Evolutionary conservation across 2,888 invertebrate genomes (phyloP).

Genomic region (Heliconius hortense): DNA sequence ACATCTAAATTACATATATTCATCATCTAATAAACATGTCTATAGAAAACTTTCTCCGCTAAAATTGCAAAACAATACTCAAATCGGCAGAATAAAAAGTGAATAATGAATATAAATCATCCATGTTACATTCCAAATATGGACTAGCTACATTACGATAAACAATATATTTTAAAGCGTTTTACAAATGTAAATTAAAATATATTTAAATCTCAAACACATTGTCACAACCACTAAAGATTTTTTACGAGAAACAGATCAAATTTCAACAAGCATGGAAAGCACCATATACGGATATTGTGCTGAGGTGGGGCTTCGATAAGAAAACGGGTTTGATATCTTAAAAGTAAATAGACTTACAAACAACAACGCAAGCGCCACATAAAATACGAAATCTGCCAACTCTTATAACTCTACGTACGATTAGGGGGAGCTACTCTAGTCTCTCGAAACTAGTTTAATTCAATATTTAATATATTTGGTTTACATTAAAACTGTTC

Average conservation of each 20-base stretch:
- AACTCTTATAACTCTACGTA: constrained; percentile 43
- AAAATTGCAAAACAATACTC: constrained; percentile 41
- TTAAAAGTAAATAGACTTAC: constrained; percentile 34
- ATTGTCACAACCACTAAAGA: constrained; percentile 73
- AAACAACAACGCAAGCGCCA: constrained; percentile 44
- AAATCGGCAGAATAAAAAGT: constrained; percentile 38
- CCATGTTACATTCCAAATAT: constrained; percentile 37
- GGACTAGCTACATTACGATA: constrained; percentile 64
- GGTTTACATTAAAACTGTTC: constrained; percentile 53
- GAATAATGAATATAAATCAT: constrained; percentile 24
- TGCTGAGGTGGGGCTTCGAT: constrained; percentile 61
- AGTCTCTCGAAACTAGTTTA: constrained; percentile 44
- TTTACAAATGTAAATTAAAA: constrained; percentile 55
- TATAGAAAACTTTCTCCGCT: constrained; percentile 40
- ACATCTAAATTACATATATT: constrained; percentile 53
- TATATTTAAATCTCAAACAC: constrained; percentile 62
- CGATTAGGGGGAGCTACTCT: constrained; percentile 47
- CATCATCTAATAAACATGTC: constrained; percentile 45
- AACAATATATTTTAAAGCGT: constrained; percentile 51
- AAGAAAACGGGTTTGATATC: constrained; percentile 32
- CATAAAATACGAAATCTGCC: constrained; percentile 47
- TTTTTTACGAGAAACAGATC: constrained; percentile 53
- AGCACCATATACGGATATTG: constrained; percentile 66
- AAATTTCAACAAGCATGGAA: constrained; percentile 56
- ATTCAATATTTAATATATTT: constrained; percentile 53